These are phyloP conservation scores for Anthopleura sola DNA, from an alignment of 64 coral and sea anemone species.

Conservation along the genomic window DNA sequence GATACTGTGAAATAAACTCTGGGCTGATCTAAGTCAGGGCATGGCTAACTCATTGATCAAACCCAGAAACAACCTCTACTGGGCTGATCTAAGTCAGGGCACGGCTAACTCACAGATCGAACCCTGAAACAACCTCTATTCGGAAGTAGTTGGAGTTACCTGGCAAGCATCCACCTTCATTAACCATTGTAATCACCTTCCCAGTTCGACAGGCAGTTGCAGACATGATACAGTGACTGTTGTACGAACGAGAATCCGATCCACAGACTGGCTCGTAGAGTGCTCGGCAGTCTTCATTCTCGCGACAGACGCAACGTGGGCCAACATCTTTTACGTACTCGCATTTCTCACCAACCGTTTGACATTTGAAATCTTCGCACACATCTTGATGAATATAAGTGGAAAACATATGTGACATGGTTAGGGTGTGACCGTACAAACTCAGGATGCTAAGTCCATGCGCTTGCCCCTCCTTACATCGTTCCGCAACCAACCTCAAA, in stretches of 20 bases:
- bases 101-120: too few species aligned
- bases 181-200: conserved; percentile 25
- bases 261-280: conserved; percentile 68
- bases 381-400: conserved; percentile 9
- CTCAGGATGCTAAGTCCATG: too few species aligned
- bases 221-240: conserved; percentile 87
- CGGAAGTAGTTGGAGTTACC: conserved; percentile 40
- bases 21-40: too few species aligned
- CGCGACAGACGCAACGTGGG: conserved; percentile 54
- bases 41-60: too few species aligned
- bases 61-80: too few species aligned
- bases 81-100: too few species aligned
- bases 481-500: too few species aligned
- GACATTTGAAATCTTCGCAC: conserved; percentile 35
- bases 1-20: too few species aligned
- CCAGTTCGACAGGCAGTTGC: conserved; percentile 57
- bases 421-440: too few species aligned
- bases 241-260: conserved; percentile 63
- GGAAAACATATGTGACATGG: too few species aligned
- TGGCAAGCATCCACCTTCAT: conserved; percentile 39
- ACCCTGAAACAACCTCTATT: neutral
- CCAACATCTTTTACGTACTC: conserved; percentile 5
- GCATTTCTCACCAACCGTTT: conserved; percentile 55
- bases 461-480: too few species aligned
- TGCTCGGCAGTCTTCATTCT: conserved; percentile 56